Conservation (phyloP, 2,888 invertebrate genomes). For the Pherbina coryleti region DNA sequence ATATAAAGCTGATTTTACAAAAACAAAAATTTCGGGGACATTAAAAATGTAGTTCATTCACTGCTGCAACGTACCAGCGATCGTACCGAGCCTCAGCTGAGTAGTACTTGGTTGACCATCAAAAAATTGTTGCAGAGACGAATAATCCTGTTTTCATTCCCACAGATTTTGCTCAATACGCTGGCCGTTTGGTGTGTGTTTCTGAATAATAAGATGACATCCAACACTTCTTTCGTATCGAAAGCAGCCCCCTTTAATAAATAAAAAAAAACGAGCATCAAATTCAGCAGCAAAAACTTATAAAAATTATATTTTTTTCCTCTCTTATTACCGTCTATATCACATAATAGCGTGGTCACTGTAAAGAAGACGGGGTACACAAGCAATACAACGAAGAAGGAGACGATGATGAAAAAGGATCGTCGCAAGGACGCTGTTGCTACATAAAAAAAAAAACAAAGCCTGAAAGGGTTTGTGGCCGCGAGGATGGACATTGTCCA, state of each 20-base stretch:
- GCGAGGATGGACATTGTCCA: constrained; percentile 41
- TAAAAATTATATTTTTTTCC: neutral
- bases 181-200: constrained; percentile 22
- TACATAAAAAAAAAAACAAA: neutral
- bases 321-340: neutral
- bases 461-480: constrained; percentile 41
- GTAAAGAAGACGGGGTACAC: neutral
- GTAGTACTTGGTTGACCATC: constrained; percentile 31
- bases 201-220: constrained; percentile 69
- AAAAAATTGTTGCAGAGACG: constrained; percentile 39
- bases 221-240: constrained; percentile 68
- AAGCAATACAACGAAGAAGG: neutral
- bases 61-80: neutral
- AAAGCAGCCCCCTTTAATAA: constrained; percentile 27
- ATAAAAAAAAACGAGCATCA: constrained; percentile 25
- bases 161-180: constrained; percentile 55
- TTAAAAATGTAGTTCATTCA: constrained; percentile 18
- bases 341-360: neutral
- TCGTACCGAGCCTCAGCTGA: constrained; percentile 24
- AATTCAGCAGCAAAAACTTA: constrained; percentile 22
- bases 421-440: constrained; percentile 18
- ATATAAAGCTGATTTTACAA: neutral
- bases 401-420: constrained; percentile 19
- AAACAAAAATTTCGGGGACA: constrained; percentile 1
- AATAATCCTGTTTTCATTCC: constrained; percentile 70